phyloP scores from a whole-genome alignment of 2,113 vertebrate genomes.

The Hucho hucho region DNA sequence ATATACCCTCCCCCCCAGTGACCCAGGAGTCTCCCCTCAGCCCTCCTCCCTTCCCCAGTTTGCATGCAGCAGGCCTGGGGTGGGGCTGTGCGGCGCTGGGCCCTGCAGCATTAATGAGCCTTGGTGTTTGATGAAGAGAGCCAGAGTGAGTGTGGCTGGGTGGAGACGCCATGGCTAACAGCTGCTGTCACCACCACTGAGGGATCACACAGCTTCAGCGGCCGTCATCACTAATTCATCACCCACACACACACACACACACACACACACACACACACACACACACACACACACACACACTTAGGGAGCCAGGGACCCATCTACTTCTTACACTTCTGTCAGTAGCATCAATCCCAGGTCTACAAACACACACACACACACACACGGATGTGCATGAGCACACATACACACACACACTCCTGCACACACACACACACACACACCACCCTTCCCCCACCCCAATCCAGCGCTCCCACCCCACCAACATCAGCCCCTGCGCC shows the following conservation, averaged over 20 bases:
- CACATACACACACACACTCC: no score
- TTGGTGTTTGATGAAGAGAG: slow-evolving; percentile 71
- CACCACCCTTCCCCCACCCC: neutral
- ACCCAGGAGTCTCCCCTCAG: neutral
- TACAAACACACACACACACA: neutral
- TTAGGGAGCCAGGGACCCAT: neutral
- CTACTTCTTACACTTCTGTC: neutral
- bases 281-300: slow-evolving; percentile 18
- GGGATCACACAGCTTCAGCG: slow-evolving; percentile 69
- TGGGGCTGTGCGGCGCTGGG: slow-evolving; percentile 6
- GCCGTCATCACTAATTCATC: slow-evolving; percentile 70
- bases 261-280: slow-evolving; percentile 26
- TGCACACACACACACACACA: no score
- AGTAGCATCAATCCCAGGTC: neutral
- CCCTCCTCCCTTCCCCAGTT: neutral
- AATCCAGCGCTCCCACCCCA: no score
- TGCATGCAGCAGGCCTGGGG: neutral
- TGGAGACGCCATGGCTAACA: slow-evolving; percentile 67
- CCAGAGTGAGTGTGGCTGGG: slow-evolving; percentile 64
- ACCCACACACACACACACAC: slow-evolving; percentile 23
- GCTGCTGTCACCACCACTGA: slow-evolving; percentile 72
- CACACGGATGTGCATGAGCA: no score
- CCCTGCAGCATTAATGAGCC: slow-evolving; percentile 69
- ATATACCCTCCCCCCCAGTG: neutral
- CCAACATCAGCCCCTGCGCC: neutral